phyloP scores from a whole-genome alignment of 2,888 invertebrate species.

The Drosophila villosipedis region DNA sequence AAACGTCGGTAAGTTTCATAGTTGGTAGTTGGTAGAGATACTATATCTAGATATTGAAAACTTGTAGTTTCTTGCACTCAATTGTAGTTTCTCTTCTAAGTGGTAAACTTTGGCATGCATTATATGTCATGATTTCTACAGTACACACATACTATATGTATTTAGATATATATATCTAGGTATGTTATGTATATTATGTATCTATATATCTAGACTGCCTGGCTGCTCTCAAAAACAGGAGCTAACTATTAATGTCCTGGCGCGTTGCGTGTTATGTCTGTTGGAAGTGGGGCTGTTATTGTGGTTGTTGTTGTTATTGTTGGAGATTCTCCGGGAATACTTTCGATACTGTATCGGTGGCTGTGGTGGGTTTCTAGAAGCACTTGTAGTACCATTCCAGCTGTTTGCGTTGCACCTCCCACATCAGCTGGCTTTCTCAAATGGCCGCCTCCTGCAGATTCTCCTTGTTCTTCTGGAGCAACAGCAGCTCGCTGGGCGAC shows the following conservation, averaged over 20 bases:
- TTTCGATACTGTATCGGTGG: slow-evolving; percentile 59
- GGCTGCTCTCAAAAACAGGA: slow-evolving; percentile 14
- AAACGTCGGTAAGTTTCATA: slow-evolving; percentile 13
- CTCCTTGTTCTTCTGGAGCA: slow-evolving; percentile 84
- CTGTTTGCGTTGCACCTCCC: slow-evolving; percentile 88
- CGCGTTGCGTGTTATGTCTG: slow-evolving; percentile 25
- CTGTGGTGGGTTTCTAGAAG: slow-evolving; percentile 62
- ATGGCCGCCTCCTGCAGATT: slow-evolving; percentile 85
- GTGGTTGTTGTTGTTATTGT: not conserved
- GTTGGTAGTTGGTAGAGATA: slow-evolving; percentile 22
- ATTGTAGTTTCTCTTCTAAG: slow-evolving; percentile 69
- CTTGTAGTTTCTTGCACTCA: slow-evolving; percentile 78
- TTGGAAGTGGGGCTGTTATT: slow-evolving; percentile 6
- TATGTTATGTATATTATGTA: slow-evolving; percentile 26
- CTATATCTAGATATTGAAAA: slow-evolving; percentile 53
- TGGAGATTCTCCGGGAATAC: slow-evolving; percentile 67
- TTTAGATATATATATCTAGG: slow-evolving; percentile 26
- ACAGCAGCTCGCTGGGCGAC: slow-evolving; percentile 69
- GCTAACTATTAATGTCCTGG: slow-evolving; percentile 21
- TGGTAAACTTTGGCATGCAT: slow-evolving; percentile 84
- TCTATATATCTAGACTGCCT: slow-evolving; percentile 35
- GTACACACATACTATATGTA: slow-evolving; percentile 43
- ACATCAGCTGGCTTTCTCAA: slow-evolving; percentile 87
- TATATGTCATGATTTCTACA: slow-evolving; percentile 82
- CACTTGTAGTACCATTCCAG: slow-evolving; percentile 84